Base-by-base conservation (phyloP, 1,140 invertebrate genomes). In the Papilio aristodemus region DNA sequence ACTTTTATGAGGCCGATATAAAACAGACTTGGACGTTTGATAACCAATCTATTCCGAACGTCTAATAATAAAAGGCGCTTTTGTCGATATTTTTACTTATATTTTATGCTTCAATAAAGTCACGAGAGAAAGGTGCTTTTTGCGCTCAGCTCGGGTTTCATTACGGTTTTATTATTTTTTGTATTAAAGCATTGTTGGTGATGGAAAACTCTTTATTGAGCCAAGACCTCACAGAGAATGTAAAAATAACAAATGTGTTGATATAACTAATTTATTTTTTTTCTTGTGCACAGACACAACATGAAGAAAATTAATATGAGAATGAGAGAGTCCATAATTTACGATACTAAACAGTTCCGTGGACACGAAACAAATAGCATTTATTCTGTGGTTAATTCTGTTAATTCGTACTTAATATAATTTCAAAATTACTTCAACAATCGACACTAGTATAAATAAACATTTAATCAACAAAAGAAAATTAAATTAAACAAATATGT, bases 1-100 rank as follows among this genome's bases (percentile, higher is more conserved):
- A 54, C 17, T 54, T 54, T 54, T 54, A 54, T 62, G 59, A 62
- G 27, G 59, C 32, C 59, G 62, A 64, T 64, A 64, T 64, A 41
- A 64, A 64, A 64, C 62, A 64, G 62, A 43, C 37, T n/a, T n/a
- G 11, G 22, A n/a, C 62, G 9, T 64, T 64, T 64, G 39, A 43
- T 64, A 43, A 43, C 62, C 39, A 43, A 43, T 64, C 62, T 64
- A 43, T 64, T 64, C 43, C 25, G 19, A 25, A 43, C 11, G 62
- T 22, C 39, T 41, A 25, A 43, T 43, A 22, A 64, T 64, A 64
- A 64, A 19, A 62, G 32, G 4, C 59, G 27, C 57, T 58, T 58
- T 32, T 54, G 46, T 54, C 19, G 46, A 54, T 54, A 54, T 25
- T 46, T 46, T 46, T 46, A 46, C 43, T 19, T 46, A 46, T 46